Conservation (phyloP, 2,797 vertebrate genomes). For the Nothura maculosa region DNA sequence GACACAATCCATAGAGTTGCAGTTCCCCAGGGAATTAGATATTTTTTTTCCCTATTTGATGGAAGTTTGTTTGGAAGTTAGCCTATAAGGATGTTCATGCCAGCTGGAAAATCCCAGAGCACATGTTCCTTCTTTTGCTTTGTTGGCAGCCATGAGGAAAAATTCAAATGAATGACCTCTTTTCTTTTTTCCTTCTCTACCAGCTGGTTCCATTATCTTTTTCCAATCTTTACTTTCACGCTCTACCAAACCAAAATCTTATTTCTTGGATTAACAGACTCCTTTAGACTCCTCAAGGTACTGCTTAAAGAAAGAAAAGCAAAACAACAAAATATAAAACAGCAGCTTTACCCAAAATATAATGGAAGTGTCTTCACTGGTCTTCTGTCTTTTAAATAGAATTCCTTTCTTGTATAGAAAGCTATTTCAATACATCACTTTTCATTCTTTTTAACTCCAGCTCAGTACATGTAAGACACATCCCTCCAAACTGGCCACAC, state of each 20-base stretch:
- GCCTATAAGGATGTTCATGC: constrained; percentile 17
- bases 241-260: constrained; percentile 1
- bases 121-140: constrained; percentile 21
- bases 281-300: not conserved
- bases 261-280: constrained; percentile 29
- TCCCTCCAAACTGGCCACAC: not conserved
- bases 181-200: not conserved
- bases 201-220: not conserved
- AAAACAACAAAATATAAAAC: not conserved
- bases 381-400: not conserved
- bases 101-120: constrained; percentile 52
- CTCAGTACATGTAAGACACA: not conserved
- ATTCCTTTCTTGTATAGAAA: not conserved
- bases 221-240: not conserved
- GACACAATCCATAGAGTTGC: not conserved
- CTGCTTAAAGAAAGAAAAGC: not conserved
- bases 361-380: not conserved
- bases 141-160: constrained; percentile 34
- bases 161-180: constrained; percentile 20
- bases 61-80: constrained; percentile 11
- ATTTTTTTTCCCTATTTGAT: not conserved
- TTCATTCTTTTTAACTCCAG: not conserved
- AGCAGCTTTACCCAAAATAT: not conserved
- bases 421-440: not conserved
- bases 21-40: not conserved